Evolutionary conservation across 2,797 vertebrate species (phyloP), one percentile per base, ranked within the genome.

Genomic region (Lutjanus campechanus): DNA sequence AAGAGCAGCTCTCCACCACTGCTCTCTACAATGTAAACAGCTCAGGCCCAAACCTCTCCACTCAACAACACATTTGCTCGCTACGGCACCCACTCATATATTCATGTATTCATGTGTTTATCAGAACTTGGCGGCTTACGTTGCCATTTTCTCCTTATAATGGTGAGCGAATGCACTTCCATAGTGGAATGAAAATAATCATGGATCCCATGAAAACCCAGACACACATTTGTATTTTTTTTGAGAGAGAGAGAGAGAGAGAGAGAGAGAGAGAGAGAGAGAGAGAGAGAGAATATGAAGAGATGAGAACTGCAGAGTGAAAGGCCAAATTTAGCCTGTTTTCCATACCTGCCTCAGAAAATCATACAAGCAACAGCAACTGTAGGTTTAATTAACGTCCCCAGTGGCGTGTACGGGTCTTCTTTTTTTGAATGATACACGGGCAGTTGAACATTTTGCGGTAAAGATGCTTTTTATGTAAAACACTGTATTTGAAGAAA

Each of bases 101-200:
- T 95, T 95, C 91, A 95, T 95, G 87, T 92, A 93, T 94, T 94
- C 92, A 92, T 91, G 90, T 91, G 87, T 93, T 94, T 93, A 91
- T 93, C 89, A 91, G 89, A 93, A 93, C 84, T 92, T 88, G 87
- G 77, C 43, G 86, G 79, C 87, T 91, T 83, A 86, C 85, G 46
- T 89, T 87, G 79, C 89, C 87, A 88, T 94, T 92, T 91, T 89
- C 85, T 83, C 81, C 84, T 80, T 49, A 88, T 92, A 93, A 94
- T 89, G 88, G 91, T 86, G 87, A 91, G 85, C 13, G 82, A 92
- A 91, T 86, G 81, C 90, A 88, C 86, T 89, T 89, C 87, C 69
- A 71, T 75, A 71, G 80, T 78, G 88, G 64, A 86, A 85, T 88
- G 78, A 85, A 83, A 93, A 92, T 90, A 90, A 88, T 89, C 88